These are phyloP conservation scores for Boleophthalmus pectinirostris DNA, from an alignment of 2,113 vertebrate genomes.

Conservation along the genomic window DNA sequence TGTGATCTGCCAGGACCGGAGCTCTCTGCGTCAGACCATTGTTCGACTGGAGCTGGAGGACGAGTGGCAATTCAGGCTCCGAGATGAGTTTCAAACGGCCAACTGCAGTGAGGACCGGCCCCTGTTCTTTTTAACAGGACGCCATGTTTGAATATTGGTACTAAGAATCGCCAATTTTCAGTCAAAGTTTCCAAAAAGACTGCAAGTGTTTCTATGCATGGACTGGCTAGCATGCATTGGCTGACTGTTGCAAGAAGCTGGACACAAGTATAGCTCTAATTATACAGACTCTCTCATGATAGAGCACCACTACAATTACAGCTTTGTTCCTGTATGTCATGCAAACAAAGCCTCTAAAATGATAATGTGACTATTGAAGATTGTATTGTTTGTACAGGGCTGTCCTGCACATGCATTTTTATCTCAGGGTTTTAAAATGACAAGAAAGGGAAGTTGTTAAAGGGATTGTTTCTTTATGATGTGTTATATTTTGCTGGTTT, in stretches of 20 bases:
- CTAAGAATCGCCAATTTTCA: neutral
- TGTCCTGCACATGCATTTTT: conserved; percentile 49
- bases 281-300: conserved; percentile 19
- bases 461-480: conserved; percentile 23
- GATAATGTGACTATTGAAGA: conserved; percentile 54
- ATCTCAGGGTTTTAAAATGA: conserved; percentile 76
- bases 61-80: conserved; percentile 96
- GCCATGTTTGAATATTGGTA: conserved; percentile 82
- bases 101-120: conserved; percentile 95
- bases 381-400: conserved; percentile 54
- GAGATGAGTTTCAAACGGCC: conserved; percentile 97
- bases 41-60: conserved; percentile 94
- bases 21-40: conserved; percentile 93
- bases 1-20: conserved; percentile 96
- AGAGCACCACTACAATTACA: conserved; percentile 25
- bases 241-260: conserved; percentile 22
- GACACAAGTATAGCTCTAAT: conserved; percentile 14
- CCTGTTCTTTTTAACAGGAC: conserved; percentile 95
- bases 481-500: conserved; percentile 26
- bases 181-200: conserved; percentile 15
- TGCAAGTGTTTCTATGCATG: conserved; percentile 18
- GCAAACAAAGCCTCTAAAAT: conserved; percentile 26
- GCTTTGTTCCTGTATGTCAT: conserved; percentile 26
- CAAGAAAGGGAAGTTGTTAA: conserved; percentile 26
- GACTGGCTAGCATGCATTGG: neutral